These are phyloP conservation scores for Neomorphus geoffroyi DNA, from an alignment of 2,797 vertebrate species.

Conservation along the genomic window DNA sequence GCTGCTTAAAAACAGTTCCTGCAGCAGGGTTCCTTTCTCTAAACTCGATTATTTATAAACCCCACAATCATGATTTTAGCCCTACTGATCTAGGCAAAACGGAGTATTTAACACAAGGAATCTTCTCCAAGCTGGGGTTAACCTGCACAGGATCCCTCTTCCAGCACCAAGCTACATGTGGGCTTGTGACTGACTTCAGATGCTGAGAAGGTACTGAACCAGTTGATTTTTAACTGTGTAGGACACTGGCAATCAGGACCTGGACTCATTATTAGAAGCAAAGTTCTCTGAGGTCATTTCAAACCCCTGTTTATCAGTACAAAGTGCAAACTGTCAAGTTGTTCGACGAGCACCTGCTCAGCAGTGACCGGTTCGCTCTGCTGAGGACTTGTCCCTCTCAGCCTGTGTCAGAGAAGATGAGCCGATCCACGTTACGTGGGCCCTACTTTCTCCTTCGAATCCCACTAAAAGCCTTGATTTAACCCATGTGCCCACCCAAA, in stretches of 20 bases:
- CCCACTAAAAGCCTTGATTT: background rate
- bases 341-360: background rate
- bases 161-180: background rate
- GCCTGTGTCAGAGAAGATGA: background rate
- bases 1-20: background rate
- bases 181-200: background rate
- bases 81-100: background rate
- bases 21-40: background rate
- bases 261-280: background rate
- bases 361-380: background rate
- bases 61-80: background rate
- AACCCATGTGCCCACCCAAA: background rate
- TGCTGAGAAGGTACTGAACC: background rate
- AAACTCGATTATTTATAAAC: background rate
- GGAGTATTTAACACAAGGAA: background rate
- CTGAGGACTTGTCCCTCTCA: background rate
- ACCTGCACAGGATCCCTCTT: background rate
- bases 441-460: background rate
- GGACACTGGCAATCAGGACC: background rate
- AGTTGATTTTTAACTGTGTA: background rate
- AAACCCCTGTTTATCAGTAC: background rate
- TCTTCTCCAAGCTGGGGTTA: background rate
- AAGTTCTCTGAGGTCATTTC: background rate
- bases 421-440: accelerated
- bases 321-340: background rate